Evolutionary conservation across 2,113 vertebrate genomes (phyloP).

Genomic region (Coptodon rendalli): DNA sequence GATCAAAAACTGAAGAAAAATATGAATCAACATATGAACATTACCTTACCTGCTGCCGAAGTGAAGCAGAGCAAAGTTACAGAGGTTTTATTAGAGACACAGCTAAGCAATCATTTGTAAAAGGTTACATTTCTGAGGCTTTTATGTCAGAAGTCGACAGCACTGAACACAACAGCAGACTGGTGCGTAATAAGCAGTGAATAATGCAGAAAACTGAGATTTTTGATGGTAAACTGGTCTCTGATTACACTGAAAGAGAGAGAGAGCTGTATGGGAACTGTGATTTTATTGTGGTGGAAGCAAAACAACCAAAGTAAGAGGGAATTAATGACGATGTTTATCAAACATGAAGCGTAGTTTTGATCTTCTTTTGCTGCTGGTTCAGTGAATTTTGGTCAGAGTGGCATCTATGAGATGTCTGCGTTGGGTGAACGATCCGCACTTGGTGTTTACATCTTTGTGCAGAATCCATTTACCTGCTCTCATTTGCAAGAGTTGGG

Average conservation of each 20-base stretch:
- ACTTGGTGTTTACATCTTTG: not conserved
- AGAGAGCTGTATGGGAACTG: not conserved
- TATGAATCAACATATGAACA: not conserved
- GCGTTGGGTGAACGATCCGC: accelerated
- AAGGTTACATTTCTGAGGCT: not conserved
- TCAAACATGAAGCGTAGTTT: accelerated
- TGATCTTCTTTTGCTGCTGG: not conserved
- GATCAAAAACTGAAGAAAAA: not conserved
- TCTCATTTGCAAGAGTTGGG: not conserved
- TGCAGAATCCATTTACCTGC: not conserved
- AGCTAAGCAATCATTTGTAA: not conserved
- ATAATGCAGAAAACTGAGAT: not conserved
- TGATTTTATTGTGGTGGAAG: not conserved
- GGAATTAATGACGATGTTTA: not conserved
- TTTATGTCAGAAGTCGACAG: not conserved
- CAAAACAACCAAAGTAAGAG: not conserved
- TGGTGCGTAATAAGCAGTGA: not conserved
- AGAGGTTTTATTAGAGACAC: not conserved
- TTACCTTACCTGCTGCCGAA: not conserved
- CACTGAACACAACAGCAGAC: not conserved
- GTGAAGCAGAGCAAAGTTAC: not conserved
- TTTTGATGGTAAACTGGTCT: not conserved
- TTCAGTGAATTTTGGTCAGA: not conserved
- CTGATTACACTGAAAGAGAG: not conserved
- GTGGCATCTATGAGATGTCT: not conserved